A percentile compares a stretch with the other conserved stretches of the same genome.
Conservation (phyloP, 2,797 vertebrate genomes). For the Coregonus suidteri region DNA sequence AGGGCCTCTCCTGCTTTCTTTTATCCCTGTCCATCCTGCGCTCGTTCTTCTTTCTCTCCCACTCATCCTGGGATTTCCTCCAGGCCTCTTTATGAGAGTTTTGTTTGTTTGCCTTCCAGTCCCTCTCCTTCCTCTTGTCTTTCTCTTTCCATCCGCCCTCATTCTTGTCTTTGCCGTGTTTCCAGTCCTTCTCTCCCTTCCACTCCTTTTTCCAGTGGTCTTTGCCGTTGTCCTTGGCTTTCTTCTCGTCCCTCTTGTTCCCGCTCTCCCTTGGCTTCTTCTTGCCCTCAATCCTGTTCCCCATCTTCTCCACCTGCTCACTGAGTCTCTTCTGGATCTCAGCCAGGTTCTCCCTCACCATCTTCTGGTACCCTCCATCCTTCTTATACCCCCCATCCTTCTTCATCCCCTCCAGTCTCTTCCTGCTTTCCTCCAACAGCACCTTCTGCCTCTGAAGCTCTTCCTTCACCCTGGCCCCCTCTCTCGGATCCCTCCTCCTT, state of each 20-base stretch:
- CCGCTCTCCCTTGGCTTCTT: constrained; percentile 51
- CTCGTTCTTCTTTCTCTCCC: constrained; percentile 73
- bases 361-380: constrained; percentile 54
- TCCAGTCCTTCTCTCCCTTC: constrained; percentile 59
- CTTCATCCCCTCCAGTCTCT: constrained; percentile 71
- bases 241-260: constrained; percentile 58
- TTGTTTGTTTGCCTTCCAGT: constrained; percentile 54
- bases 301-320: constrained; percentile 70
- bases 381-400: constrained; percentile 54
- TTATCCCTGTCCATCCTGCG: constrained; percentile 69
- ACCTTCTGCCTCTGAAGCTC: constrained; percentile 70
- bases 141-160: constrained; percentile 45
- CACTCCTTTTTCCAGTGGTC: constrained; percentile 66
- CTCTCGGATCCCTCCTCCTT: constrained; percentile 19
- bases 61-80: constrained; percentile 74
- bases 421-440: constrained; percentile 72
- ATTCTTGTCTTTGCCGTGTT: constrained; percentile 54
- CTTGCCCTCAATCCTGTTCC: constrained; percentile 60
- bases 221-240: constrained; percentile 47
- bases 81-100: constrained; percentile 72
- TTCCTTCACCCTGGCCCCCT: constrained; percentile 48
- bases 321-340: constrained; percentile 73
- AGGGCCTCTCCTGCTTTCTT: constrained; percentile 73
- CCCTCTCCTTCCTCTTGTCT: constrained; percentile 42
- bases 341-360: constrained; percentile 66